Percentiles rank a stretch among this genome's conserved stretches.
phyloP scores from a whole-genome alignment of 2,888 invertebrate species.

The Polia nebulosa region DNA sequence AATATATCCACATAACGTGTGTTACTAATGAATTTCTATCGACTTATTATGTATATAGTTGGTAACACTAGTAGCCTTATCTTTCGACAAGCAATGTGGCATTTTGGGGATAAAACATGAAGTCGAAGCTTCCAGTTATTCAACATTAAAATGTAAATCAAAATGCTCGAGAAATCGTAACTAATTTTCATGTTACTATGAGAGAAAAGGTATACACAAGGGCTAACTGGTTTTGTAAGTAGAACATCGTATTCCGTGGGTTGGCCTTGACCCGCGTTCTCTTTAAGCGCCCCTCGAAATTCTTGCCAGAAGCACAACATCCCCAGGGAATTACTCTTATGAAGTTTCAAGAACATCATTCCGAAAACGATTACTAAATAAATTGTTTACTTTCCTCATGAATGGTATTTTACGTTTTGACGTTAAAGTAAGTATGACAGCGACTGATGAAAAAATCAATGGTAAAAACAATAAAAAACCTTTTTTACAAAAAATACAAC shows the following conservation, averaged over 20 bases:
- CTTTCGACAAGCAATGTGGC: background rate
- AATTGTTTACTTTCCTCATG: conserved; percentile 23
- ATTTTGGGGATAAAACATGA: background rate
- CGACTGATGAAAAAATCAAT: background rate
- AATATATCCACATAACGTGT: background rate
- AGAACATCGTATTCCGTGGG: conserved; percentile 59
- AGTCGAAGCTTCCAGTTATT: background rate
- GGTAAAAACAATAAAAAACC: background rate
- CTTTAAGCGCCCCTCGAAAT: conserved; percentile 48
- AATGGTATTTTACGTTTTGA: conserved; percentile 5
- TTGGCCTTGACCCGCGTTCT: conserved; percentile 68
- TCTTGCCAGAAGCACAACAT: conserved; percentile 55
- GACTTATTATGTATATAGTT: background rate
- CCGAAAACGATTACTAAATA: conserved; percentile 30
- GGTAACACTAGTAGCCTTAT: background rate
- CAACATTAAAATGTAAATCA: background rate
- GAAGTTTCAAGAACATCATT: conserved; percentile 44
- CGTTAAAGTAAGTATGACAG: too few relatives aligned
- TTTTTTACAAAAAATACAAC: too few relatives aligned
- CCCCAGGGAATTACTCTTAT: conserved; percentile 49
- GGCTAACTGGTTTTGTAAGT: conserved; percentile 62
- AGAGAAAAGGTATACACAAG: conserved; percentile 45
- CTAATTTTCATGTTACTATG: conserved; percentile 30
- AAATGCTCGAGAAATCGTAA: background rate
- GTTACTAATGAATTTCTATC: background rate